Base-by-base conservation (phyloP, 1,140 invertebrate genomes). In the Kradibia gibbosae region DNA sequence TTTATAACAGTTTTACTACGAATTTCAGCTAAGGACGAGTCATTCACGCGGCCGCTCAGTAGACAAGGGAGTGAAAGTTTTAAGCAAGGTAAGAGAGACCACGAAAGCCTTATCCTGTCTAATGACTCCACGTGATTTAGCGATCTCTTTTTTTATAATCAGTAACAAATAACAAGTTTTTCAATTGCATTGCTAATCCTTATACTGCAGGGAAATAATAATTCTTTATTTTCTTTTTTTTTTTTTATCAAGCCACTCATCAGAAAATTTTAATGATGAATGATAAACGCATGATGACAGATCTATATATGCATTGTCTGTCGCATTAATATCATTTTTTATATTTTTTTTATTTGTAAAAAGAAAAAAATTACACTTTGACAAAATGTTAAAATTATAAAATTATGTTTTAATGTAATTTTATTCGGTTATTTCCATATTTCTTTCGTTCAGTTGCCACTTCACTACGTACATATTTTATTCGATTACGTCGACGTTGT, bases 1-100 rank as follows among this genome's bases (percentile, higher is more conserved):
- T 57, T 25, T 57, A 65, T 65, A 65, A 31, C 7, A 17, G 22
- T 39, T 67, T 67, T 22, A 20, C 34, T 39, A 39, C 17, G 34
- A 20, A 39, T 87, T 88, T 72, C 85, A 91, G 90, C 87, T 78
- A 89, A 90, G 73, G 90, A 91, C 65, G 90, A 91, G 84, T 88
- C 89, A 85, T 91, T 91, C 85, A 90, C 90, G 83, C 89, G 88
- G 76, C 89, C 90, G 79, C 89, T 88, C 83, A 90, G 88, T 89
- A 91, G 89, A 87, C 90, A 91, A 86, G 89, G 89, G 65, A 91
- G 88, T 86, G 90, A 90, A 84, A 87, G 87, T 87, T 91, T 88
- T 85, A 90, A 90, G 81, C 89, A 91, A 91, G 90, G 90, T 91
- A 91, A 91, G 90, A 86, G 62, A 85, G 48, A 67, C 78, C 62